Percentiles rank a stretch among this genome's conserved stretches.
phyloP scores from a whole-genome alignment of 2,113 vertebrate genomes.

The Larimichthys crocea region DNA sequence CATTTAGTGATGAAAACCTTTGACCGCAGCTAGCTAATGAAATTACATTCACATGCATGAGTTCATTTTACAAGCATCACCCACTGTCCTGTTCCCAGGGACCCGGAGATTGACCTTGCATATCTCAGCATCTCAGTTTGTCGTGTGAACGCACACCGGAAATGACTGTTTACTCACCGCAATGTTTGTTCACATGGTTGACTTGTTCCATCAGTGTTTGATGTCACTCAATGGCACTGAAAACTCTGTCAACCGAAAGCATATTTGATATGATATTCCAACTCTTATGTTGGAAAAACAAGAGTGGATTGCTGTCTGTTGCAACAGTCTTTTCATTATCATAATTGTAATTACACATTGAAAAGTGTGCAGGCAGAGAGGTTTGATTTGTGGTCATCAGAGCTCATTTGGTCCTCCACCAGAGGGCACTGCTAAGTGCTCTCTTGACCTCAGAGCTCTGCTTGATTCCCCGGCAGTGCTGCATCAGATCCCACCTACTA shows the following conservation, averaged over 20 bases:
- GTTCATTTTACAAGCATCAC: slow-evolving; percentile 12
- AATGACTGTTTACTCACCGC: slow-evolving; percentile 41
- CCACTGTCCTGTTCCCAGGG: slow-evolving; percentile 45
- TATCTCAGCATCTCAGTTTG: slow-evolving; percentile 22
- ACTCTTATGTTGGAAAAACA: neutral
- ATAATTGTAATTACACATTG: slow-evolving; percentile 15
- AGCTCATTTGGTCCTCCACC: slow-evolving; percentile 66
- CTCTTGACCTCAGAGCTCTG: slow-evolving; percentile 63
- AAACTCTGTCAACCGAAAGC: slow-evolving; percentile 16
- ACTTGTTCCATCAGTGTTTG: slow-evolving; percentile 5
- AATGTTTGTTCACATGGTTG: slow-evolving; percentile 23
- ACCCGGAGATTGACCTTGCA: slow-evolving; percentile 3
- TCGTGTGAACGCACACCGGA: slow-evolving; percentile 19
- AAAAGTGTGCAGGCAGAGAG: slow-evolving; percentile 13
- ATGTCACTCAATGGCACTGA: neutral
- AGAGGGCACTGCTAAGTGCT: slow-evolving; percentile 77
- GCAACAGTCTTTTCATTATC: slow-evolving; percentile 4
- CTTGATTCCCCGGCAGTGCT: slow-evolving; percentile 17
- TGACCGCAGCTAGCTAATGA: slow-evolving; percentile 11
- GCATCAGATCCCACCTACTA: slow-evolving; percentile 9
- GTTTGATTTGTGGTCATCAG: slow-evolving; percentile 48
- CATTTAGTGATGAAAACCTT: slow-evolving; percentile 19
- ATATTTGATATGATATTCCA: neutral
- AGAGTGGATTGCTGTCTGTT: neutral
- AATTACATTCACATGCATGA: slow-evolving; percentile 16